Conservation (phyloP, 2,888 invertebrate genomes). For the Diadegma fenestrale region DNA sequence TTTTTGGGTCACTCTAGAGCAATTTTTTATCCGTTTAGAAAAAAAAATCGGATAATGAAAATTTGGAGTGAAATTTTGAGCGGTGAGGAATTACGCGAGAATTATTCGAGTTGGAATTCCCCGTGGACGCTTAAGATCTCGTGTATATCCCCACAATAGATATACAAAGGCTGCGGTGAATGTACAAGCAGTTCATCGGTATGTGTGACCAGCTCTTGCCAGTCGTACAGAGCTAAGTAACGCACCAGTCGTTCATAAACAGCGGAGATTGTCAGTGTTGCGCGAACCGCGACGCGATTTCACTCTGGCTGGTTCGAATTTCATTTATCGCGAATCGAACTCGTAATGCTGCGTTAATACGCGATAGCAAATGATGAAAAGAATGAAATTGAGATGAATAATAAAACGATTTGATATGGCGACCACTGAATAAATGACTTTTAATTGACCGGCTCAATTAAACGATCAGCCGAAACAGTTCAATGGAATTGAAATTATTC, state of each 20-base stretch:
- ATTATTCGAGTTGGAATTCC: background rate
- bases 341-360: background rate
- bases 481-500: background rate
- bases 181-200: constrained; percentile 34
- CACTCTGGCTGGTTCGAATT: constrained; percentile 6
- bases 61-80: background rate
- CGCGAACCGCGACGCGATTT: constrained; percentile 62
- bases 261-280: constrained; percentile 53
- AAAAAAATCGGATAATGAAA: background rate
- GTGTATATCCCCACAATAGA: background rate
- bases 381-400: background rate
- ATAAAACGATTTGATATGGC: background rate
- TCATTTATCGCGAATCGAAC: constrained; percentile 9
- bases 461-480: background rate
- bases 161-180: background rate
- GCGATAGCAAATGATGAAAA: background rate
- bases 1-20: background rate
- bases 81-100: background rate
- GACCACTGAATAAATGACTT: background rate
- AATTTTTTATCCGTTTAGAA: background rate
- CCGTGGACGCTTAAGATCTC: background rate
- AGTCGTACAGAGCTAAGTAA: constrained; percentile 42
- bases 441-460: background rate
- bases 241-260: constrained; percentile 51
- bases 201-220: constrained; percentile 47